phyloP scores from a whole-genome alignment of 1,140 invertebrate genomes.

The Hyphantria cunea region DNA sequence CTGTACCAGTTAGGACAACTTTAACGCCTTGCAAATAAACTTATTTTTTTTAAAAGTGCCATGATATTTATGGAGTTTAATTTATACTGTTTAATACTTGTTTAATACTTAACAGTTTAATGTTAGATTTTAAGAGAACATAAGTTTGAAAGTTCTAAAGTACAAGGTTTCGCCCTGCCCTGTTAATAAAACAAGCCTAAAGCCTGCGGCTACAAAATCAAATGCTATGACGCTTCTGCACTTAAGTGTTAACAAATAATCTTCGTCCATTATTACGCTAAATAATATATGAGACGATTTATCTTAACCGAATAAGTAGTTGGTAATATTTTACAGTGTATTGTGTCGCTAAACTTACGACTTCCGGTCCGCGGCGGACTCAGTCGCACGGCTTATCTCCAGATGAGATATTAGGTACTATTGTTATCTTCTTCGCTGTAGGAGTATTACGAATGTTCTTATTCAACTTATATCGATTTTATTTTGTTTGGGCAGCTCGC shows the following conservation, averaged over 20 bases:
- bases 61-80: too few species aligned
- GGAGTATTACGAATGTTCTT: slow-evolving; percentile 27
- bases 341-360: slow-evolving; percentile 43
- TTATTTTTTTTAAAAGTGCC: too few species aligned
- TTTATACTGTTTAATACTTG: too few species aligned
- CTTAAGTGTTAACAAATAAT: slow-evolving; percentile 29
- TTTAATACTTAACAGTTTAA: too few species aligned
- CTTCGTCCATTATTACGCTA: slow-evolving; percentile 56
- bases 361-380: slow-evolving; percentile 47
- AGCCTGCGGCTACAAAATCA: too few species aligned
- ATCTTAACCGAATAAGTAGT: slow-evolving; percentile 60
- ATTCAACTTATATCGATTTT: slow-evolving; percentile 11
- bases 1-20: too few species aligned
- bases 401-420: slow-evolving; percentile 27
- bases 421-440: slow-evolving; percentile 20
- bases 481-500: not conserved
- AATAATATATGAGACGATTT: slow-evolving; percentile 69
- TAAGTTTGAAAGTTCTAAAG: too few species aligned
- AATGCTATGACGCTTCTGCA: slow-evolving; percentile 32
- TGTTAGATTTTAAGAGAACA: too few species aligned
- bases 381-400: slow-evolving; percentile 15
- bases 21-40: too few species aligned
- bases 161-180: too few species aligned
- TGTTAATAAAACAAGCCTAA: too few species aligned
- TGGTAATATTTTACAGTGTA: slow-evolving; percentile 51